Base-by-base conservation (phyloP, 2,797 vertebrate genomes). In the Periophthalmus magnuspinnatus region DNA sequence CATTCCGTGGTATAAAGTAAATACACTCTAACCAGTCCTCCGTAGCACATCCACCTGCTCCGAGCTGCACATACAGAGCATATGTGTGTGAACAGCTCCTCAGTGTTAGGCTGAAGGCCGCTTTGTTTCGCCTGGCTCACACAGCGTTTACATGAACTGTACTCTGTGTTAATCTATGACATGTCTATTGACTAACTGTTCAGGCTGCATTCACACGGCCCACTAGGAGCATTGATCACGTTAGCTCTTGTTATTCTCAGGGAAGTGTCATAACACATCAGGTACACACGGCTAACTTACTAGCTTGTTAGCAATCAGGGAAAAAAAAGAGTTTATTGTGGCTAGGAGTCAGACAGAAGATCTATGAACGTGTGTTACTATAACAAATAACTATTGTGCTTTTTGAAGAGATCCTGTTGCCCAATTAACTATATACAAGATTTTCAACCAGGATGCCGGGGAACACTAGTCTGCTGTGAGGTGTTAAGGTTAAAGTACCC, bases 71-170 rank as follows among this genome's bases (percentile, higher is more conserved):
- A 62, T 54, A 57, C 64, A 72, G 73, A 76, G 62, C 34, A 21
- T 8, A 19, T 81, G 73, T 74, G 71, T 69, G 82, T 69, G 81
- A 86, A 77, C 69, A 78, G 68, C 71, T 65, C 75, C 66, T 80
- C 74, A 82, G 74, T 82, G 68, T 70, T 71, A 59, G 59, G 82
- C 65, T 82, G 79, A 88, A 78, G 68, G 71, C 83, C 69, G 67
- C 28, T 88, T 84, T 90, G 77, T 90, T 90, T 86, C 87, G 77
- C 81, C 81, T 83, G 82, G 76, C 78, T 65, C 75, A 81, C 62
- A 24, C 41, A 74, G 70, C 70, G 84, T 88, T 86, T 88, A 90
- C 74, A 74, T 69, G 67, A 84, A 69, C 80, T 77, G 57, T 82
- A 71, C 7, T 21, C 24, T 63, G 86, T 86, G 79, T 85, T 81